These are phyloP conservation scores for Mimachlamys varia DNA, from an alignment of 2,888 invertebrate species.

Conservation along the genomic window DNA sequence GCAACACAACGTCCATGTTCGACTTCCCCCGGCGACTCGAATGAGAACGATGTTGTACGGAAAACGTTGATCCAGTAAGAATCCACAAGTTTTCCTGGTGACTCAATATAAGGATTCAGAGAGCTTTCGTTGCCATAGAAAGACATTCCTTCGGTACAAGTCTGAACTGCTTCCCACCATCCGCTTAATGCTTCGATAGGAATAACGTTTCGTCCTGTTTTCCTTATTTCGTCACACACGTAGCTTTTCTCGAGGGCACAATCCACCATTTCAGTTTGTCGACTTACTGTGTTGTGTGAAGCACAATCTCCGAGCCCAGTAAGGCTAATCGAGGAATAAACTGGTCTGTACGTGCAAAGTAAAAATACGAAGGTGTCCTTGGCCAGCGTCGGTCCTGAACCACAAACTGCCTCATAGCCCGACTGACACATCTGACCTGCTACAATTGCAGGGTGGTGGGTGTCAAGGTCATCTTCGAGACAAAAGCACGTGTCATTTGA, in stretches of 20 bases:
- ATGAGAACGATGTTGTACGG: not conserved
- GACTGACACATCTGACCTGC: not conserved
- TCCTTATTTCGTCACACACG: not conserved
- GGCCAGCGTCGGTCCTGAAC: not conserved
- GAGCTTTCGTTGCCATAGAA: not conserved
- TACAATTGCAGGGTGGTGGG: not conserved
- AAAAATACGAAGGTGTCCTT: not conserved
- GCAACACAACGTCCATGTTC: not conserved
- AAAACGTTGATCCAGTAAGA: not conserved
- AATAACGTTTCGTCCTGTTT: not conserved
- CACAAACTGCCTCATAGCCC: not conserved
- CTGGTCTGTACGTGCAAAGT: not conserved
- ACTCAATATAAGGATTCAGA: not conserved
- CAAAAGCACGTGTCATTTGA: conserved; percentile 3
- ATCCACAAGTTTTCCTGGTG: not conserved
- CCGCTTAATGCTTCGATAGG: not conserved
- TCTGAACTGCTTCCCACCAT: not conserved
- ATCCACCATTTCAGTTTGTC: not conserved
- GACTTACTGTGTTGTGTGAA: not conserved
- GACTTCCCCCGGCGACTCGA: not conserved
- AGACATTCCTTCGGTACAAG: not conserved
- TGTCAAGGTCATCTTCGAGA: not conserved
- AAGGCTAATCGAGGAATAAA: not conserved
- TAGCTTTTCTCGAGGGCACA: not conserved
- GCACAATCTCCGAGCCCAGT: not conserved